Evolutionary conservation across 2,113 vertebrate species (phyloP), one percentile per base, ranked within the genome.

Genomic region (Lamprotornis superbus): DNA sequence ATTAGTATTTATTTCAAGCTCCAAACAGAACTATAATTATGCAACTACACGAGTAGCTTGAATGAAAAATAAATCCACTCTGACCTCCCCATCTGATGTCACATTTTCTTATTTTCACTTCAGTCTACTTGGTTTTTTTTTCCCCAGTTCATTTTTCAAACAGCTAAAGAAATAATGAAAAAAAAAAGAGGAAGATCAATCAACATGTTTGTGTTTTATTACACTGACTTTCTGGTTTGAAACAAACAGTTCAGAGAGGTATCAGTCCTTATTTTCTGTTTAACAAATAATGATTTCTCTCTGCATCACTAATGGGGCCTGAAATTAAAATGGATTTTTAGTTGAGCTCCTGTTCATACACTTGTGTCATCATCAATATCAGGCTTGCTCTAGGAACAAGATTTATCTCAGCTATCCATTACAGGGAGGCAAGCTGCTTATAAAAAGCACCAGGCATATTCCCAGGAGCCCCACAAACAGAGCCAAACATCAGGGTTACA

Each of bases 301-400:
- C 87, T 30, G 39, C 75, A 69, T 71, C 80, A 40, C 79, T 95
- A 96, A 97, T 86, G 85, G 95, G 56, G 94, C 90, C 71, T 95
- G 93, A 97, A 96, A 96, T 95, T 55, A 85, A 93, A 95, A 97
- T 96, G 71, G 96, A 96, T 96, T 96, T 97, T 83, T 15, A 88
- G 91, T 75, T 47, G 91, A 79, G 67, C 77, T 91, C 87, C 69
- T 59, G 84, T 42, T 83, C 87, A 63, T 56, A 69, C 37, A 19
- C 37, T 79, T 8, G 88, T 87, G 89, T 56, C 85, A 82, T 68
- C 77, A 73, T 78, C 90, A 42, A 83, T 53, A 64, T 1, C 77
- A 49, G 73, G 40, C 86, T 63, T 1, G 3, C 91, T 89, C 83
- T 8, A 95, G 86, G 89, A 93, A 84, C 47, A 56, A 40, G 91